Conservation (phyloP, 1,140 invertebrate genomes). For the Panagrolaimus sp. region DNA sequence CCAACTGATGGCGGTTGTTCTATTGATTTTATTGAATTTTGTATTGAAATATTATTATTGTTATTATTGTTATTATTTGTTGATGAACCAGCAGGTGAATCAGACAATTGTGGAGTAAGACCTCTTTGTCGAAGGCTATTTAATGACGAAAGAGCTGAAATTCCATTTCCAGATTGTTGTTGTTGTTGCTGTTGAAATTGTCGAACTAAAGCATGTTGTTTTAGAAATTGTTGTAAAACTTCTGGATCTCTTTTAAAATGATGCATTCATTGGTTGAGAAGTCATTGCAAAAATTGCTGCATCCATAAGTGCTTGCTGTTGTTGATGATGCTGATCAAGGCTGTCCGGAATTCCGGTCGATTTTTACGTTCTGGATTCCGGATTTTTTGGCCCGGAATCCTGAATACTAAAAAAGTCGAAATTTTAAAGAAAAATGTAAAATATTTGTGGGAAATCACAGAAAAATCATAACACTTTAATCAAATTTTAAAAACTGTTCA, state of each 20-base stretch:
- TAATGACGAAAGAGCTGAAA: neutral
- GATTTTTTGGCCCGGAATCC: too few species aligned
- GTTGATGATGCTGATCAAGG: neutral
- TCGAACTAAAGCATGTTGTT: conserved; percentile 9
- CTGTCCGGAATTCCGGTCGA: conserved; percentile 22
- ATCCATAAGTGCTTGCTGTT: conserved; percentile 9
- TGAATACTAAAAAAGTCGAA: too few species aligned
- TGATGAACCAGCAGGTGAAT: neutral
- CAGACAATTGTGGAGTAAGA: neutral
- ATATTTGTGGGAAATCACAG: too few species aligned
- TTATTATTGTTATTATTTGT: neutral
- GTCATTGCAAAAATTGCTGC: conserved; percentile 10
- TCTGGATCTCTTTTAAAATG: conserved; percentile 5
- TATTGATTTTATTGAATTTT: neutral
- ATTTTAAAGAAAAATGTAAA: too few species aligned
- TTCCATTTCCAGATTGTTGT: neutral
- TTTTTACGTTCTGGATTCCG: too few species aligned
- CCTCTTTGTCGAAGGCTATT: neutral
- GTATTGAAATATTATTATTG: conserved; percentile 13
- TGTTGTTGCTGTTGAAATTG: too few species aligned
- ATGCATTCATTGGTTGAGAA: neutral
- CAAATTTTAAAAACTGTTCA: too few species aligned
- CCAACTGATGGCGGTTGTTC: neutral
- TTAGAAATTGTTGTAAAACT: conserved; percentile 4
- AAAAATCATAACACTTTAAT: too few species aligned